phyloP scores from a whole-genome alignment of 2,113 vertebrate species.

The Ageneiosus marmoratus region DNA sequence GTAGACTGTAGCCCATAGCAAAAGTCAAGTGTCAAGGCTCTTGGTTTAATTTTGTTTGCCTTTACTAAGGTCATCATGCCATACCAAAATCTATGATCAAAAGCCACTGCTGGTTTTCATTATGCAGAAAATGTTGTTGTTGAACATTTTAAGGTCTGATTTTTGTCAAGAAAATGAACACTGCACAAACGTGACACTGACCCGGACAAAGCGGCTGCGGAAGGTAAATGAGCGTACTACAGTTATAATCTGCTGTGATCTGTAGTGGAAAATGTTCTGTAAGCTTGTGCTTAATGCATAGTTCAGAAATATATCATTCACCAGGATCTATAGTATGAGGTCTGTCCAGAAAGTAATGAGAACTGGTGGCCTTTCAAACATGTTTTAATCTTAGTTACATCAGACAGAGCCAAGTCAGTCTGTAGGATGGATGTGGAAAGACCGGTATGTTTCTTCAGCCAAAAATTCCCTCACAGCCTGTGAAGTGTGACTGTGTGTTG shows the following conservation, averaged over 20 bases:
- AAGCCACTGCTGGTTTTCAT: neutral
- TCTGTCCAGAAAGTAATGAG: no score
- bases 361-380: no score
- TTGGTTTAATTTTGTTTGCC: neutral
- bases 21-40: neutral
- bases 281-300: neutral
- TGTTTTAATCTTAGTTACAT: no score
- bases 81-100: neutral
- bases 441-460: no score
- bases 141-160: neutral
- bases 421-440: no score
- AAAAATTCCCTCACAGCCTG: no score
- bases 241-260: neutral
- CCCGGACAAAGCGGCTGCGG: neutral
- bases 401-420: no score
- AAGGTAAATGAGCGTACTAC: neutral
- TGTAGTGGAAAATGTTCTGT: neutral
- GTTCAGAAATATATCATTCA: neutral
- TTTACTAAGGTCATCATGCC: neutral
- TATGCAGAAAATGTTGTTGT: neutral
- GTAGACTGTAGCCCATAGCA: neutral
- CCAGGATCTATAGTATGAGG: neutral
- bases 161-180: slow-evolving; percentile 15
- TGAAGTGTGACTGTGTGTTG: no score
- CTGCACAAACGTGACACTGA: neutral